Evolutionary conservation across 1,140 invertebrate genomes (phyloP).

Genomic region (Trigoniulus corallinus): DNA sequence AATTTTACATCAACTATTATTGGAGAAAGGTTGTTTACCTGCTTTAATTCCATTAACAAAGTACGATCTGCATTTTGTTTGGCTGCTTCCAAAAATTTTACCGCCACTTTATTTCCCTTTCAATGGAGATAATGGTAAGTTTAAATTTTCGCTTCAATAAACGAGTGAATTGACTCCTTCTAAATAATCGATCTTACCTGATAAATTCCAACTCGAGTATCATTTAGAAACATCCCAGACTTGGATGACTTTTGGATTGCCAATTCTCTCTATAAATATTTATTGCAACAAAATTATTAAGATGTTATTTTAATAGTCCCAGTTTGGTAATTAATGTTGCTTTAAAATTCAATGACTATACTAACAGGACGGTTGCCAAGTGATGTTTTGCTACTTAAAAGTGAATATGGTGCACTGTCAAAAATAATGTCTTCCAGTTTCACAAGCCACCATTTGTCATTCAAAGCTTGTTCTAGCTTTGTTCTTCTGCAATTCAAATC

Average conservation of each 20-base stretch:
- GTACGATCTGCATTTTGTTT: conserved; percentile 13
- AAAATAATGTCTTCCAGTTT: conserved; percentile 4
- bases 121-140: not conserved
- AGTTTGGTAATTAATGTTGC: no score
- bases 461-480: conserved; percentile 5
- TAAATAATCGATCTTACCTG: conserved; percentile 3
- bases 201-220: conserved; percentile 1
- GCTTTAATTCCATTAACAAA: conserved; percentile 18
- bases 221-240: not conserved
- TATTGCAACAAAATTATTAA: no score
- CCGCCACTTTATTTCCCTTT: conserved; percentile 12
- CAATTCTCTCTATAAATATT: not conserved
- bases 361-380: not conserved
- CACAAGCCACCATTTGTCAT: conserved; percentile 8
- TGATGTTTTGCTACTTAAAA: not conserved
- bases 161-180: not conserved
- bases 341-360: no score
- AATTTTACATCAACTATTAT: no score
- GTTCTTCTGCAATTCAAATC: not conserved
- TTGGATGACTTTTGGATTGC: not conserved
- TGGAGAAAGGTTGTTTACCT: conserved; percentile 15
- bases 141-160: not conserved
- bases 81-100: conserved; percentile 14
- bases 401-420: not conserved
- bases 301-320: no score